A percentile compares a stretch with the other conserved stretches of the same genome.
Conservation (phyloP, 2,113 vertebrate species). For the Rhea pennata region DNA sequence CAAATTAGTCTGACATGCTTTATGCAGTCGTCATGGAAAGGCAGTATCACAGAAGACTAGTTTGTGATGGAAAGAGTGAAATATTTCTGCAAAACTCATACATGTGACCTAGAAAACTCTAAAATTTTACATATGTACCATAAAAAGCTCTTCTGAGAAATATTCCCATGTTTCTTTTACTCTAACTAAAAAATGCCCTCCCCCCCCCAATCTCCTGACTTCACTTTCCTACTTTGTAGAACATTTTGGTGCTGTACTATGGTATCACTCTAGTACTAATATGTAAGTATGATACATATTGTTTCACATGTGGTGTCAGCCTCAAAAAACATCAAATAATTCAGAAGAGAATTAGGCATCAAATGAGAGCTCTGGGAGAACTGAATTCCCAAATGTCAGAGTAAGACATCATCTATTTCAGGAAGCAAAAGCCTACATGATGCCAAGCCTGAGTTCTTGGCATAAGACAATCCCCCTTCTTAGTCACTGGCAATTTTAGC, state of each 20-base stretch:
- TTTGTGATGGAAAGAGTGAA: neutral
- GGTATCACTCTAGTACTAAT: fast-evolving
- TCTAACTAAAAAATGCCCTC: slow-evolving; percentile 31
- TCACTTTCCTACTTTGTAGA: neutral
- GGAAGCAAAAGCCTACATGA: neutral
- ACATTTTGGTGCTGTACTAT: neutral
- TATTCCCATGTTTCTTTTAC: slow-evolving; percentile 34
- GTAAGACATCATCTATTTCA: neutral
- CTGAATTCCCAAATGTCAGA: neutral
- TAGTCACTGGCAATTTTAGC: neutral
- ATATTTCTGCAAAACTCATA: slow-evolving; percentile 11
- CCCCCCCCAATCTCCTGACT: neutral
- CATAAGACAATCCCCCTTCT: neutral
- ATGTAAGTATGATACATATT: neutral
- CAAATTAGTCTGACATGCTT: neutral
- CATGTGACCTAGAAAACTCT: neutral
- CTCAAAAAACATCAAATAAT: neutral
- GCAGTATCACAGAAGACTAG: neutral
- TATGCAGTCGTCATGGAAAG: fast-evolving
- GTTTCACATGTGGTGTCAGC: neutral
- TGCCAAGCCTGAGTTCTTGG: fast-evolving
- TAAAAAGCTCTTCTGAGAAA: slow-evolving; percentile 39
- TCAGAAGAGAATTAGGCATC: neutral
- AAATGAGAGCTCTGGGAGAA: neutral
- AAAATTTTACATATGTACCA: neutral